Evolutionary conservation across 2,888 invertebrate species (phyloP), one percentile per base, ranked within the genome.

Genomic region (Camponotus fellah): DNA sequence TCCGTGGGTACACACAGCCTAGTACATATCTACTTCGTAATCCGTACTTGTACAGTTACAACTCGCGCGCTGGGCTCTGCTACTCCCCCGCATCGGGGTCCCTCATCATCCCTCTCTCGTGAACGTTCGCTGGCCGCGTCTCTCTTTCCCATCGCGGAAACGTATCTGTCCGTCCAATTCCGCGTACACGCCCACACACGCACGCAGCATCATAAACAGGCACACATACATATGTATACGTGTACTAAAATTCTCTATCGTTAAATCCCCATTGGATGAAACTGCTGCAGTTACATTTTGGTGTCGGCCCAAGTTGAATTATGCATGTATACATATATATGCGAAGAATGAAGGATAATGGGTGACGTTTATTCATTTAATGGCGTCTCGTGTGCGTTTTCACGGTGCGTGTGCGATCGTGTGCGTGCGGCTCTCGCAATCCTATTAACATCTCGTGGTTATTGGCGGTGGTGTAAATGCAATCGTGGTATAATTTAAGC

Each of bases 1-100:
- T 92, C 93, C 92, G 91, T 92, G 91, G 91, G 92, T 92, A 93
- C 91, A 92, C 93, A 92, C 91, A 89, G 43, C 91, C 89, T 88
- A 43, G 60, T 86, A 86, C 85, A 83, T 88, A 90, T 86, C 87
- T 86, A 90, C 88, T 90, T 90, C 80, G 90, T 86, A 86, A 90
- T 91, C 86, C 88, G 87, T 86, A 74, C 77, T 72, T 77, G 66
- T 69, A 83, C 79, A 46, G 46, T 60, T 71, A 32, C 14, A 77
- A 71, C 58, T 76, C 68, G 53, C 58, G 53, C 68, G 40, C 26
- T 32, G 46, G 56, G 21, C n/a, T 49, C 49, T 64, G 64, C 69
- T 84, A 72, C 69, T 53, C 71, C n/a, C 8, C n/a, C 49, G n/a
- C 49, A 46, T 80, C 75, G 34, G 58, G 6, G n/a, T 53, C 49